phyloP scores from a whole-genome alignment of 2,888 invertebrate genomes.

The Acanthoscelides obtectus region DNA sequence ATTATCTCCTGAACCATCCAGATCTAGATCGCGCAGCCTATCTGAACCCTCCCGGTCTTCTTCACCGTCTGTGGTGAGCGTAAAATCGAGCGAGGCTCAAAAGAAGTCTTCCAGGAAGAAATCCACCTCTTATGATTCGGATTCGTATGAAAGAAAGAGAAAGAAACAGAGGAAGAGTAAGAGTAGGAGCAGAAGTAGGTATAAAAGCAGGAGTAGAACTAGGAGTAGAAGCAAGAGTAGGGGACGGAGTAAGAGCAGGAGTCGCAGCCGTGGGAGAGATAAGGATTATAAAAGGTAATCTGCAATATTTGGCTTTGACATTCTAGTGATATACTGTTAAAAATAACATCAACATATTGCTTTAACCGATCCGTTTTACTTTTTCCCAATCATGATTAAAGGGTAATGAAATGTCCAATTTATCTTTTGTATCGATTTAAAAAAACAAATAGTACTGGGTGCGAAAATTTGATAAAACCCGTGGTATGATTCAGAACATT shows the following conservation, averaged over 20 bases:
- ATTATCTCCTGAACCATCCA: background rate
- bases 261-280: conserved; percentile 31
- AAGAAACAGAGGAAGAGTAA: conserved; percentile 20
- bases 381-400: too few relatives aligned
- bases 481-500: too few relatives aligned
- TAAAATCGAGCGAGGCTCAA: conserved; percentile 5
- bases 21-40: background rate
- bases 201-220: conserved; percentile 14
- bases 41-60: conserved; percentile 4
- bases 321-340: too few relatives aligned
- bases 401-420: too few relatives aligned
- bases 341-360: too few relatives aligned
- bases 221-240: conserved; percentile 11
- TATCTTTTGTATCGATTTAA: too few relatives aligned
- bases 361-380: too few relatives aligned
- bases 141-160: conserved; percentile 16
- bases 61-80: conserved; percentile 22
- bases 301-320: too few relatives aligned
- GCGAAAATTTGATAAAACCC: too few relatives aligned
- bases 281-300: conserved; percentile 24
- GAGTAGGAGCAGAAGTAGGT: conserved; percentile 19
- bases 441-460: too few relatives aligned
- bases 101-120: conserved; percentile 12
- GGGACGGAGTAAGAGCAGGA: conserved; percentile 15
- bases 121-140: conserved; percentile 22